Percentiles rank a stretch among this genome's conserved stretches.
These are phyloP conservation scores for Mylabris phalerata DNA, from an alignment of 1,140 invertebrate genomes.

Conservation along the genomic window DNA sequence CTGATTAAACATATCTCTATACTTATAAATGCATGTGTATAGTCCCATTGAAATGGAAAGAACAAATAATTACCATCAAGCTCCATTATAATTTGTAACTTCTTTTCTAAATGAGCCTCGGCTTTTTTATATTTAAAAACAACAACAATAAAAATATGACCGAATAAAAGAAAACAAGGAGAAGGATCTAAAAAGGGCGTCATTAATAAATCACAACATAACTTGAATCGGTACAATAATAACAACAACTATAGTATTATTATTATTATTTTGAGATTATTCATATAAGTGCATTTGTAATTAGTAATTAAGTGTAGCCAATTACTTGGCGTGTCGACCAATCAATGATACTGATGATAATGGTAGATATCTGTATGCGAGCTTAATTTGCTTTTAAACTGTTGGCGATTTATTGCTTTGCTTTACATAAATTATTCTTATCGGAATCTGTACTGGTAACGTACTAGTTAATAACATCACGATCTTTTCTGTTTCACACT, in stretches of 20 bases:
- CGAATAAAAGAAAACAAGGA: not conserved
- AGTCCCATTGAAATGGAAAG: not conserved
- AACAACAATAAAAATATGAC: not conserved
- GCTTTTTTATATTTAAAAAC: not conserved
- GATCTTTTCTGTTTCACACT: too few species aligned
- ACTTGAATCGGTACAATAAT: not conserved
- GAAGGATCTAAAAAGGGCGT: not conserved
- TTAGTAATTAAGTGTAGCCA: conserved; percentile 22
- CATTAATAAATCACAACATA: not conserved
- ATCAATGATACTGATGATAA: conserved; percentile 16
- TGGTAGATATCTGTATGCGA: conserved; percentile 21
- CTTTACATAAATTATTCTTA: conserved; percentile 21
- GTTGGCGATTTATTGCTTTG: conserved; percentile 7
- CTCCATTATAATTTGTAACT: conserved; percentile 31
- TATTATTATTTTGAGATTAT: conserved; percentile 12
- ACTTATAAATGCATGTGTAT: too few species aligned
- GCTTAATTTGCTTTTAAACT: conserved; percentile 17
- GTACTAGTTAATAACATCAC: too few species aligned
- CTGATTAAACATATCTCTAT: conserved; percentile 27
- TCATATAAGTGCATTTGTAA: conserved; percentile 22
- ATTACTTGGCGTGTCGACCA: conserved; percentile 17
- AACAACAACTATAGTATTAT: conserved; percentile 2
- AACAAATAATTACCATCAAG: conserved; percentile 27
- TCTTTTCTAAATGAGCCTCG: not conserved
- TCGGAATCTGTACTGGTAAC: conserved; percentile 1